These are phyloP conservation scores for Pyralis farinalis DNA, from an alignment of 2,888 invertebrate genomes.

Conservation along the genomic window DNA sequence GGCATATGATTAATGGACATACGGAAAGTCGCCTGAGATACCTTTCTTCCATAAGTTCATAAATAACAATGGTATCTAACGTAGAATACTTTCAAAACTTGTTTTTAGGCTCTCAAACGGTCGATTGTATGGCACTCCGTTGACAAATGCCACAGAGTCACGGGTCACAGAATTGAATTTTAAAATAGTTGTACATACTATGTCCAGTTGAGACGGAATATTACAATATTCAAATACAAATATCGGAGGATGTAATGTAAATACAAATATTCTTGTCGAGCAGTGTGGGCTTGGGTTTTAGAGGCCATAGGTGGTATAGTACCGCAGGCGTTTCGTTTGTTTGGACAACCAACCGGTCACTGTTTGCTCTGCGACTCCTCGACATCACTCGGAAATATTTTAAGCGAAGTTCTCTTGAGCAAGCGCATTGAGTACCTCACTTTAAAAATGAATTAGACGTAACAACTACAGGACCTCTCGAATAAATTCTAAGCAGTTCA, in stretches of 20 bases:
- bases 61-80: slow-evolving; percentile 57
- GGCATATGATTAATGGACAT: slow-evolving; percentile 70
- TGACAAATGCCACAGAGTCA: slow-evolving; percentile 26
- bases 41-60: slow-evolving; percentile 53
- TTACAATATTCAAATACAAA: slow-evolving; percentile 65
- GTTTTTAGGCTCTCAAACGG: slow-evolving; percentile 23
- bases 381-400: slow-evolving; percentile 71
- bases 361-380: slow-evolving; percentile 68
- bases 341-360: slow-evolving; percentile 73
- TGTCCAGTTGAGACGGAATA: slow-evolving; percentile 34
- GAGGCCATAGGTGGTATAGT: slow-evolving; percentile 42
- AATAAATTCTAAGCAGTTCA: slow-evolving; percentile 1
- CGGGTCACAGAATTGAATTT: slow-evolving; percentile 24
- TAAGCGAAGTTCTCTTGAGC: slow-evolving; percentile 51
- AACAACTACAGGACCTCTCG: slow-evolving; percentile 2
- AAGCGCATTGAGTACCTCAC: slow-evolving; percentile 33
- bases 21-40: slow-evolving; percentile 55
- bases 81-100: slow-evolving; percentile 48
- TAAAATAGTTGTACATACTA: slow-evolving; percentile 21
- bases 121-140: slow-evolving; percentile 19
- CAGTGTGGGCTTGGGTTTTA: slow-evolving; percentile 49
- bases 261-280: slow-evolving; percentile 53
- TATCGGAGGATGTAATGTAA: slow-evolving; percentile 59
- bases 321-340: slow-evolving; percentile 51
- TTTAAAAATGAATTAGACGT: slow-evolving; percentile 12